A percentile compares a stretch with the other conserved stretches of the same genome.
These are phyloP conservation scores for Vanessa tameamea DNA, from an alignment of 1,140 invertebrate genomes.

Conservation along the genomic window DNA sequence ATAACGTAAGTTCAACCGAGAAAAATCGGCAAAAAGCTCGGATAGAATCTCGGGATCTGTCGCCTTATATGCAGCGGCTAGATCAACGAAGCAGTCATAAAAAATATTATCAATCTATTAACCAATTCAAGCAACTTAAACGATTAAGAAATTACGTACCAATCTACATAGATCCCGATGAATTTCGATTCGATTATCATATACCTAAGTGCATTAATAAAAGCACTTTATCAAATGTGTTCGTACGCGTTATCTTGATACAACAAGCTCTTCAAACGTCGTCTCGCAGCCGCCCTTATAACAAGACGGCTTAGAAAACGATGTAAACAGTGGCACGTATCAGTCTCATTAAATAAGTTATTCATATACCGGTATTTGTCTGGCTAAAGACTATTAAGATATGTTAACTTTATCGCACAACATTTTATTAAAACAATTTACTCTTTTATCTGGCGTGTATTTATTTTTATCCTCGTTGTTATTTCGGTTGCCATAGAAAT, in stretches of 20 bases:
- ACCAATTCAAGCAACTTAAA: too few relatives aligned
- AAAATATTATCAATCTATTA: too few relatives aligned
- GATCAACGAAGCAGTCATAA: too few relatives aligned
- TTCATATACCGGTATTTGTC: background rate
- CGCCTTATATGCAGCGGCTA: too few relatives aligned
- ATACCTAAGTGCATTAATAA: too few relatives aligned
- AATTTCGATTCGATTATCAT: too few relatives aligned
- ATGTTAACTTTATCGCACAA: background rate
- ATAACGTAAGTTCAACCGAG: too few relatives aligned
- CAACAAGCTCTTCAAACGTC: background rate
- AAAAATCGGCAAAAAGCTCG: too few relatives aligned
- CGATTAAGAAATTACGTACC: too few relatives aligned
- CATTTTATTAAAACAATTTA: background rate
- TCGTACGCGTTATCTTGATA: background rate
- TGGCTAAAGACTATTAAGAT: background rate
- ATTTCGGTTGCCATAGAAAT: background rate
- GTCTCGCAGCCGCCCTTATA: background rate
- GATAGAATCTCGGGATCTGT: too few relatives aligned
- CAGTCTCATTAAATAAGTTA: conserved; percentile 6
- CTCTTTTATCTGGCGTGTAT: too few relatives aligned
- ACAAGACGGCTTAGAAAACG: background rate
- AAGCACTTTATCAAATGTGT: background rate
- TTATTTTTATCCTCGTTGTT: background rate
- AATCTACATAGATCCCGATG: too few relatives aligned
- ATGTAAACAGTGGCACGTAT: background rate